Conservation (phyloP, 2,888 invertebrate species). For the Leucophenga montana region DNA sequence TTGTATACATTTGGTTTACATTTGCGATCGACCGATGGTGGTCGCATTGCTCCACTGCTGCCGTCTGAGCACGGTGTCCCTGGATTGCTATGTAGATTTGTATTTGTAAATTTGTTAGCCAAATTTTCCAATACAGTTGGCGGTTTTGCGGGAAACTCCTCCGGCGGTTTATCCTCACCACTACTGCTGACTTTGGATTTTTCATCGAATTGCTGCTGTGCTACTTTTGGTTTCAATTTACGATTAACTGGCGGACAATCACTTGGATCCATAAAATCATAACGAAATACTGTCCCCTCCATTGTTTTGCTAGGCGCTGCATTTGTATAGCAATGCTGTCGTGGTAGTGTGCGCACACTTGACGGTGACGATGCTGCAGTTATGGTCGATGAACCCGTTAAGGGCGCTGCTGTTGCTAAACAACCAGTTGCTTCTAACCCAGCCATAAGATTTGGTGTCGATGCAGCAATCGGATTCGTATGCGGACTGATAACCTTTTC, state of each 20-base stretch:
- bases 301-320: conserved; percentile 74
- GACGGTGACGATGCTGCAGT: conserved; percentile 41
- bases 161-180: conserved; percentile 64
- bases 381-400: conserved; percentile 19
- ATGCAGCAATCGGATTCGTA: conserved; percentile 68
- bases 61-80: conserved; percentile 19
- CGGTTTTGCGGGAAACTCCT: conserved; percentile 68
- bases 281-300: conserved; percentile 75
- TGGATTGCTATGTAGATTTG: conserved; percentile 48
- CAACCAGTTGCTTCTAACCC: conserved; percentile 43
- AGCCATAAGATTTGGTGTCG: conserved; percentile 70
- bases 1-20: conserved; percentile 76
- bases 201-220: conserved; percentile 21
- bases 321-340: conserved; percentile 75
- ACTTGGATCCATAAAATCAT: conserved; percentile 73
- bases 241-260: conserved; percentile 85
- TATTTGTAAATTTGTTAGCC: conserved; percentile 49
- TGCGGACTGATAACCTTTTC: conserved; percentile 66
- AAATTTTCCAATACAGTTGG: conserved; percentile 58
- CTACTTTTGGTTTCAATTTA: conserved; percentile 81
- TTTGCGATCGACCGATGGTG: conserved; percentile 79
- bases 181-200: conserved; percentile 33
- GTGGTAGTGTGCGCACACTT: conserved; percentile 62
- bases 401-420: conserved; percentile 18
- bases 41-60: conserved; percentile 47